phyloP scores from a whole-genome alignment of 2,113 vertebrate genomes.

The Thamnaconus septentrionalis region DNA sequence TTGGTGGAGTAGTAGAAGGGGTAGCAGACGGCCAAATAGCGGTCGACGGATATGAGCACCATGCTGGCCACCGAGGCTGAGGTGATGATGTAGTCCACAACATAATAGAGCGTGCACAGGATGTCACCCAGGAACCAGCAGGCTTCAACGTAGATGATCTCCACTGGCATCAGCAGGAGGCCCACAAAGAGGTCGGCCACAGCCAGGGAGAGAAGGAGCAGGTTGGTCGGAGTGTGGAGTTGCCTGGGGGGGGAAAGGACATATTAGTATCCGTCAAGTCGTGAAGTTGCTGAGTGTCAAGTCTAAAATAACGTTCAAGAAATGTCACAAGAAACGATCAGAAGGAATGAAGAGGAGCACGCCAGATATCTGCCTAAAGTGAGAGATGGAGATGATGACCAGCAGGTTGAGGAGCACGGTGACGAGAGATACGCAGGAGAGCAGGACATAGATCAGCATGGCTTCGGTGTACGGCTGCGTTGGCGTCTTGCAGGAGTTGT shows the following conservation, averaged over 20 bases:
- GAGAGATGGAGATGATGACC: too few species aligned
- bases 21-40: slow-evolving; percentile 38
- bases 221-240: slow-evolving; percentile 68
- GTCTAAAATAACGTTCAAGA: too few species aligned
- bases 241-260: slow-evolving; percentile 8
- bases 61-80: slow-evolving; percentile 9
- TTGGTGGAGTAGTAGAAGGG: slow-evolving; percentile 30
- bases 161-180: slow-evolving; percentile 27
- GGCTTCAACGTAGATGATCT: slow-evolving; percentile 7
- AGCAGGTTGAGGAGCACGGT: too few species aligned
- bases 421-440: too few species aligned
- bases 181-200: slow-evolving; percentile 26
- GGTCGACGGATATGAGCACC: slow-evolving; percentile 44
- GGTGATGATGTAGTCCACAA: not conserved
- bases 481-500: too few species aligned
- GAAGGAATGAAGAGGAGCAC: too few species aligned
- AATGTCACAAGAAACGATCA: too few species aligned
- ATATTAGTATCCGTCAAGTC: too few species aligned
- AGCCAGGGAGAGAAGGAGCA: slow-evolving; percentile 50
- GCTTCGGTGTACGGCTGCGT: too few species aligned
- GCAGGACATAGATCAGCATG: too few species aligned
- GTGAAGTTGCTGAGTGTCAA: too few species aligned
- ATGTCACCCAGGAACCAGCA: slow-evolving; percentile 44
- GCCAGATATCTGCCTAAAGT: too few species aligned
- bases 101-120: slow-evolving; percentile 35